Evolutionary conservation across 2,797 vertebrate genomes (phyloP).

Genomic region (Trichosurus vulpecula): DNA sequence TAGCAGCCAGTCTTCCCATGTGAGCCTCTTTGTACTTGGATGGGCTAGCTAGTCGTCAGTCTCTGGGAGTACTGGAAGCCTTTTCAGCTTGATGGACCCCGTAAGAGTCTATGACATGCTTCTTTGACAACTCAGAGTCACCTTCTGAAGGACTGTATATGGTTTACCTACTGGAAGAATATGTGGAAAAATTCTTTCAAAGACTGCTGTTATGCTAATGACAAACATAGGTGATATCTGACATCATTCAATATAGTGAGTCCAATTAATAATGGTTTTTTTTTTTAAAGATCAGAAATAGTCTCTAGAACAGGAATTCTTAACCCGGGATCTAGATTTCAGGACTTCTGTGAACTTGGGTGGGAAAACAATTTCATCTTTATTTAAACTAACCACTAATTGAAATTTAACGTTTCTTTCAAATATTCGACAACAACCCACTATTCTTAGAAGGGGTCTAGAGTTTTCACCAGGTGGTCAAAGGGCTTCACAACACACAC

Average conservation of each 20-base stretch:
- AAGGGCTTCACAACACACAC: neutral
- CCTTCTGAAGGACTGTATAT: neutral
- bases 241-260: neutral
- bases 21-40: neutral
- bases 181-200: neutral
- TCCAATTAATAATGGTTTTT: neutral
- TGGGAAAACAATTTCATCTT: neutral
- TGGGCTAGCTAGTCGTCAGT: neutral
- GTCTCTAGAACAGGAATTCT: neutral
- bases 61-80: neutral
- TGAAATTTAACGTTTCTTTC: neutral
- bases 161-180: neutral
- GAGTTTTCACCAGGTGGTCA: neutral
- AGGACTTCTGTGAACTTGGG: neutral
- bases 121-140: neutral
- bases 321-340: neutral
- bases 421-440: neutral
- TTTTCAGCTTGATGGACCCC: neutral
- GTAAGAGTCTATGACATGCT: neutral
- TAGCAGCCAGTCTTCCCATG: neutral
- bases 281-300: neutral
- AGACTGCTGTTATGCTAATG: neutral
- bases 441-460: neutral
- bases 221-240: neutral
- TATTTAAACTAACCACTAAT: neutral